Base-by-base conservation (phyloP, 2,797 vertebrate species). In the Propithecus perrieri region DNA sequence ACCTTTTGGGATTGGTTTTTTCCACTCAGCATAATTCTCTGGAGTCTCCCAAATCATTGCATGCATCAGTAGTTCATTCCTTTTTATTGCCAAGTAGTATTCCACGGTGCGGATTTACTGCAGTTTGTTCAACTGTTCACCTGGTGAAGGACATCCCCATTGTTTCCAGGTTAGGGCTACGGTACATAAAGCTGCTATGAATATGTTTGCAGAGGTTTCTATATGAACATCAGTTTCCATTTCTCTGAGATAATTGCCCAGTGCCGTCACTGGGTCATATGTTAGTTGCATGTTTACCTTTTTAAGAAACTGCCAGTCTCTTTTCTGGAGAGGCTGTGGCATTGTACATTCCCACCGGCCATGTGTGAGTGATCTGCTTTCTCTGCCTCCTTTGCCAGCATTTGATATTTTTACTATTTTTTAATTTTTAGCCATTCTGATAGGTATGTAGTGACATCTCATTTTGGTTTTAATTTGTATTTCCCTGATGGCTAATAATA, bases 391-490 rank as follows among this genome's bases (percentile, higher is more conserved):
- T 61, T 61, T 61, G n/a, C 53, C 7, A 13, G 20, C 55, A 63
- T 53, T 57, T 35, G 30, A 26, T 53, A 7, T 83, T 86, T 59
- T 53, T 38, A 53, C 4, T 55, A 8, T 46, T 65, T 79, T 50
- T 13, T 38, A 28, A 7, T 38, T 85, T 91, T 48, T 30, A 85
- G 46, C 41, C 6, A 2, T 88, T 69, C 13, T 74, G 78, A 24
- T 38, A 55, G 17, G 33, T 75, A 3, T 10, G 5, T 11, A 43
- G 22, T 18, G 46, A 92, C 11, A 6, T 9, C 18, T 53, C 41
- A 79, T 79, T 91, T 92, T 67, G 22, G 28, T 26, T 88, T 69
- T 63, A 75, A 94, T 89, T 85, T 96, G 59, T 33, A 43, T 95
- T 81, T 83, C 72, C 43, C 18, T 9, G 87, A 22, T 75, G 48